phyloP scores from a whole-genome alignment of 2,888 invertebrate species.

The Nycteola revayana region DNA sequence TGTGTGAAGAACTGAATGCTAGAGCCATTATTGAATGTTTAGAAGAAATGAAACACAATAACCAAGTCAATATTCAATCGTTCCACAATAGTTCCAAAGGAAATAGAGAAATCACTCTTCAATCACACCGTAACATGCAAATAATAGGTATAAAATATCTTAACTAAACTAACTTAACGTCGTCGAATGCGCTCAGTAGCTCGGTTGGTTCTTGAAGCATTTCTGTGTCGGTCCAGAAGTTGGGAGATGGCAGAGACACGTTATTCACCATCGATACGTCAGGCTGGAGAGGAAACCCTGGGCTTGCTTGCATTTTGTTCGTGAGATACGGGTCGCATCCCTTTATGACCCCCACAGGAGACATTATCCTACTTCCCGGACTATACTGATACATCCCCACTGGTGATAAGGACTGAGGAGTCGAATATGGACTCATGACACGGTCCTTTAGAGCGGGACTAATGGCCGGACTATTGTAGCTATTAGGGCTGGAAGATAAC shows the following conservation, averaged over 20 bases:
- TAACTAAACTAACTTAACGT: constrained; percentile 61
- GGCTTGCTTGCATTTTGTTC: constrained; percentile 69
- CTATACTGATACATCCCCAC: constrained; percentile 59
- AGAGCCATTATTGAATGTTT: constrained; percentile 34
- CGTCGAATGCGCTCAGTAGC: constrained; percentile 65
- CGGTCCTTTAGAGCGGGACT: constrained; percentile 63
- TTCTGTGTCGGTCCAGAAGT: constrained; percentile 66
- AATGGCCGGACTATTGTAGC: constrained; percentile 63
- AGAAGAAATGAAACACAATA: constrained; percentile 12
- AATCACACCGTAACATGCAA: constrained; percentile 17
- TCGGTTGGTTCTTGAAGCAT: constrained; percentile 62
- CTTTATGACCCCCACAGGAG: constrained; percentile 54
- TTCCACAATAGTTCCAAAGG: constrained; percentile 29
- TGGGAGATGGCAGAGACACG: constrained; percentile 48
- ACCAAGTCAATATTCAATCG: constrained; percentile 33
- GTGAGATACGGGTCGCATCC: constrained; percentile 67
- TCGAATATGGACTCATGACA: constrained; percentile 62
- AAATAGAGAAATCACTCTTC: constrained; percentile 49
- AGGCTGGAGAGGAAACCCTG: constrained; percentile 49
- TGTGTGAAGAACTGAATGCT: constrained; percentile 38
- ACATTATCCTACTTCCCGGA: constrained; percentile 50
- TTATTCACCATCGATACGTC: constrained; percentile 58
- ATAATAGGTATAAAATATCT: constrained; percentile 2
- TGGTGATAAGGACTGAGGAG: constrained; percentile 66
- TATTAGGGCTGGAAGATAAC: constrained; percentile 61